phyloP scores from a whole-genome alignment of 1,140 invertebrate genomes.

The Caligus rogercresseyi region DNA sequence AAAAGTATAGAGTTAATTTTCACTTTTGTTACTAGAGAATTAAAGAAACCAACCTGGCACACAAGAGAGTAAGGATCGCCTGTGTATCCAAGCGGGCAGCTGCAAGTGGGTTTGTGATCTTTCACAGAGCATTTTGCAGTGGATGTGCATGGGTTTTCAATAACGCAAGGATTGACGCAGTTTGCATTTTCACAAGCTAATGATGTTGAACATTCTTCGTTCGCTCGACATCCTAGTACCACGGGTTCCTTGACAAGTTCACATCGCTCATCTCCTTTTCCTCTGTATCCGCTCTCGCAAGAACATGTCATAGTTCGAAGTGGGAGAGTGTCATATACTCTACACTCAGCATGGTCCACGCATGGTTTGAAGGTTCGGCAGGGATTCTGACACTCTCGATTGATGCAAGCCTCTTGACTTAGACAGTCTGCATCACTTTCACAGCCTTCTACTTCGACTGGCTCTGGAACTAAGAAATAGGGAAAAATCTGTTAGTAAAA shows the following conservation, averaged over 20 bases:
- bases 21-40: neutral
- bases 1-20: too few relatives aligned
- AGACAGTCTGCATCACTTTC: conserved; percentile 71
- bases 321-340: conserved; percentile 55
- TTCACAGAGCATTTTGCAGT: conserved; percentile 23
- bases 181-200: conserved; percentile 47
- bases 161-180: conserved; percentile 58
- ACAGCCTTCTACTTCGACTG: conserved; percentile 41
- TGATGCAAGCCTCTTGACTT: conserved; percentile 35
- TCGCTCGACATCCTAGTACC: neutral
- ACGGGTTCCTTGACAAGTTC: conserved; percentile 29
- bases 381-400: conserved; percentile 30
- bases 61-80: conserved; percentile 28
- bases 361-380: conserved; percentile 59
- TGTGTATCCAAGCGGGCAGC: conserved; percentile 23
- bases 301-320: conserved; percentile 71
- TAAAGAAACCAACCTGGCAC: conserved; percentile 26
- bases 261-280: conserved; percentile 52
- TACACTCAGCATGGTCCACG: conserved; percentile 51
- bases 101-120: conserved; percentile 24
- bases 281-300: conserved; percentile 46
- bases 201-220: neutral
- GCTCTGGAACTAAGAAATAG: conserved; percentile 5
- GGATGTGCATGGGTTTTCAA: conserved; percentile 54
- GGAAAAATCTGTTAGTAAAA: conserved; percentile 6